Conservation (phyloP, 2,113 vertebrate species). For the Chinchilla lanigera region DNA sequence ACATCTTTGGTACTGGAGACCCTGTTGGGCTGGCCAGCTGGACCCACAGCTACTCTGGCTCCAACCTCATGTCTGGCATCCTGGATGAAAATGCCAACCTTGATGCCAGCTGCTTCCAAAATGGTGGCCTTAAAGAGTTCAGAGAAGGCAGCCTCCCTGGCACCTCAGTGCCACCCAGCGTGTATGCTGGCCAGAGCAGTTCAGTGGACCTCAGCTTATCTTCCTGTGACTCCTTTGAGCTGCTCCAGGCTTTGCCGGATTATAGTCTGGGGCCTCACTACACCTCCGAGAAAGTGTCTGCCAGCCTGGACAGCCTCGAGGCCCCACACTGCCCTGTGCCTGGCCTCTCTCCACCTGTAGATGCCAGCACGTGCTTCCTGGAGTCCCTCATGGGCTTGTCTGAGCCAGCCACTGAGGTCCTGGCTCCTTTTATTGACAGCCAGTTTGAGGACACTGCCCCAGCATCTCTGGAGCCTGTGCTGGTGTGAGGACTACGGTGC, state of each 20-base stretch:
- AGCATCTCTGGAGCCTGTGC: slow-evolving; percentile 93
- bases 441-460: slow-evolving; percentile 95
- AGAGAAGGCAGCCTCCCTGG: slow-evolving; percentile 86
- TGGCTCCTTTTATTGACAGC: slow-evolving; percentile 93
- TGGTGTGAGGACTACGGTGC: slow-evolving; percentile 86
- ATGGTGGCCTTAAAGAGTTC: slow-evolving; percentile 63
- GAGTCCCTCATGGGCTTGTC: slow-evolving; percentile 96
- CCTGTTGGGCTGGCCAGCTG: slow-evolving; percentile 75
- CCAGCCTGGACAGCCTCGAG: slow-evolving; percentile 92
- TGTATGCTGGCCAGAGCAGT: slow-evolving; percentile 88
- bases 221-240: slow-evolving; percentile 95
- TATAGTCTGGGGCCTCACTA: slow-evolving; percentile 95
- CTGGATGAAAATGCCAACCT: slow-evolving; percentile 97
- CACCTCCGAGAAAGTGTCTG: slow-evolving; percentile 93
- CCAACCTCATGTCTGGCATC: slow-evolving; percentile 88
- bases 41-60: slow-evolving; percentile 81
- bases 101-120: slow-evolving; percentile 89
- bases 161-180: slow-evolving; percentile 81
- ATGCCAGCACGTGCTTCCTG: slow-evolving; percentile 92
- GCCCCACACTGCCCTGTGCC: slow-evolving; percentile 91
- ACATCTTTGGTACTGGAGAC: slow-evolving; percentile 89
- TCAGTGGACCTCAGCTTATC: slow-evolving; percentile 96
- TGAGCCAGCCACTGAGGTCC: slow-evolving; percentile 92
- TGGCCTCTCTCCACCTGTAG: slow-evolving; percentile 90
- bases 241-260: slow-evolving; percentile 95